Conservation (phyloP, 2,113 vertebrate genomes). For the Aramus guarauna region DNA sequence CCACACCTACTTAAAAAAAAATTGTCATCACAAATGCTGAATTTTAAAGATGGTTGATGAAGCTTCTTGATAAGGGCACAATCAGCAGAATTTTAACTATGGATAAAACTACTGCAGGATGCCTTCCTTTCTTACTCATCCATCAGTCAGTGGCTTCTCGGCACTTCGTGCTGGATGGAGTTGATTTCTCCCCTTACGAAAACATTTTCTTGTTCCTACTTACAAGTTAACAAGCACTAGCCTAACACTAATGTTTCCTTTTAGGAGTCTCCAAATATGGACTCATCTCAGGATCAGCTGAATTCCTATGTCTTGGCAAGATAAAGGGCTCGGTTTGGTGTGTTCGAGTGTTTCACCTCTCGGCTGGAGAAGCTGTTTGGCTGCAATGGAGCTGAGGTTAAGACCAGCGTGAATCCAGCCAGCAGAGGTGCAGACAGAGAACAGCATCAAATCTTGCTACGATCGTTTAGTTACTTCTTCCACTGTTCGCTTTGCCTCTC, state of each 20-base stretch:
- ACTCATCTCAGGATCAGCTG: background rate
- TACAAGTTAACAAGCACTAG: background rate
- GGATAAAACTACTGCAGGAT: background rate
- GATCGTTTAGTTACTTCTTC: background rate
- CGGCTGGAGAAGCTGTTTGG: background rate
- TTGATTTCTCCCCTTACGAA: background rate
- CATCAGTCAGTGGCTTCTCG: background rate
- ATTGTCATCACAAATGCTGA: background rate
- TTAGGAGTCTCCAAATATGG: background rate
- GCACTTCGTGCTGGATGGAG: background rate
- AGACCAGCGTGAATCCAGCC: background rate
- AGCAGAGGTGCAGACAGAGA: background rate
- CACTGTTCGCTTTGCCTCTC: background rate
- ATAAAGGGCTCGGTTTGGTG: background rate
- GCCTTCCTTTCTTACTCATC: background rate
- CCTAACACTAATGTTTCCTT: background rate
- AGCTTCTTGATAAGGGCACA: background rate
- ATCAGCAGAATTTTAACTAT: background rate
- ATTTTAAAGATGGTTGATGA: background rate
- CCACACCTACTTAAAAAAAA: background rate
- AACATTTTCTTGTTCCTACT: background rate
- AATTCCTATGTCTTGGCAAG: background rate
- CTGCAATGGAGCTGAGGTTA: background rate
- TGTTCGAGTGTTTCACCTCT: background rate
- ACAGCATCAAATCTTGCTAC: background rate